Evolutionary conservation across 2,888 invertebrate species (phyloP), one percentile per base, ranked within the genome.

Genomic region (Nomada goodeniana): DNA sequence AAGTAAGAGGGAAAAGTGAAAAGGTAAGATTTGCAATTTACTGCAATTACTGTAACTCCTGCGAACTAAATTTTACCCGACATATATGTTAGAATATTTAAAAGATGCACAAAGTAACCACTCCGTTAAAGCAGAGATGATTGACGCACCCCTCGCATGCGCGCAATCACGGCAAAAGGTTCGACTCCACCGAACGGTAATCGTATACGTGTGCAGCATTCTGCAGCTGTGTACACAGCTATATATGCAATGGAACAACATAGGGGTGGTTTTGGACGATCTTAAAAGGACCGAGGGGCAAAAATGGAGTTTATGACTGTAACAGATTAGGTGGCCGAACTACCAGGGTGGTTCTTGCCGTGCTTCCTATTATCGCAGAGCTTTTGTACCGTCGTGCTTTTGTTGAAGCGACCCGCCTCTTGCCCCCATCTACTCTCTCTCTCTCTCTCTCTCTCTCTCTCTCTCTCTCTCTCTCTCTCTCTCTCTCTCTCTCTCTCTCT

Each of bases 231-330:
- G 47, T 70, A 15, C 44, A 60, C 18, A n/a, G 36, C 20, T 60
- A 5, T 60, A 1, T 60, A 59, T 29, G 47, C 15, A 47, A 44
- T 0, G 36, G 53, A 76, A 55, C 59, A 72, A 67, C 69, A 67
- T 57, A 77, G 83, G 80, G 82, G 82, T 86, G 80, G 83, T 76
- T 85, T 75, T 64, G 79, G 82, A 23, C 52, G 81, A 55, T 83
- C 84, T 84, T 78, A 86, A 86, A 87, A 77, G 80, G 85, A 65
- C 64, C 80, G 85, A 81, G 88, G 89, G 89, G 88, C 90, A 91
- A 92, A 92, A 91, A 92, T 90, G 89, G 91, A 90, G 93, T 92
- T 93, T 93, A 93, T 92, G 91, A 92, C 93, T 92, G 92, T 92
- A 91, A 92, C 92, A 92, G 93, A 93, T 93, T 93, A 93, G 92